Evolutionary conservation across 2,888 invertebrate species (phyloP).

Genomic region (Caradrina kadenii): DNA sequence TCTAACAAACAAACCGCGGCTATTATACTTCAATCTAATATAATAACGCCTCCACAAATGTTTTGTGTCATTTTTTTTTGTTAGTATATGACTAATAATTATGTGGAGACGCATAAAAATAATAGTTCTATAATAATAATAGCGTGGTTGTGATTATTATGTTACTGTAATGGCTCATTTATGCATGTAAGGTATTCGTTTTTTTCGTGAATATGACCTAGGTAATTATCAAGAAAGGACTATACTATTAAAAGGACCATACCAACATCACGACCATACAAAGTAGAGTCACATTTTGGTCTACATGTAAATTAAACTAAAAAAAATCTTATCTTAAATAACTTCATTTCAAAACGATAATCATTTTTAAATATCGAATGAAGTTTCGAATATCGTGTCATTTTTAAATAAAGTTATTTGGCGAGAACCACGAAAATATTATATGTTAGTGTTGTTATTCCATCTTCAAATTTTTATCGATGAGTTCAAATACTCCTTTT

Average conservation of each 20-base stretch:
- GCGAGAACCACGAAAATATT: too few species aligned
- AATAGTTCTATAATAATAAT: constrained; percentile 64
- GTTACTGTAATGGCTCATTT: constrained; percentile 59
- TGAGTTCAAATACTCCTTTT: too few species aligned
- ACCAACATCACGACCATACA: too few species aligned
- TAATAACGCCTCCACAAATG: constrained; percentile 78
- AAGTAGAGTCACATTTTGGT: too few species aligned
- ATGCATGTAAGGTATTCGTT: constrained; percentile 30
- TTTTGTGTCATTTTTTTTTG: constrained; percentile 75
- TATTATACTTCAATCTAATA: constrained; percentile 82
- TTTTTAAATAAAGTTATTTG: too few species aligned
- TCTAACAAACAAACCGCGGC: constrained; percentile 71
- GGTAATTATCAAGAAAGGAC: constrained; percentile 7
- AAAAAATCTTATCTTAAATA: too few species aligned
- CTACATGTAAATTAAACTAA: too few species aligned
- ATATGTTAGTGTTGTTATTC: too few species aligned
- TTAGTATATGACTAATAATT: constrained; percentile 69
- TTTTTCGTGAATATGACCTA: constrained; percentile 19
- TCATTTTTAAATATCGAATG: too few species aligned
- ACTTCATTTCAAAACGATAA: too few species aligned
- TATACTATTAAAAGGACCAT: neutral
- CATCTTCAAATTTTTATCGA: too few species aligned
- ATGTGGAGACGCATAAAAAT: constrained; percentile 60
- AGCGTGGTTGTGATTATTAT: constrained; percentile 55
- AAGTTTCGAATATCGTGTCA: too few species aligned